Evolutionary conservation across 2,797 vertebrate species (phyloP).

Genomic region (Falco berigora): DNA sequence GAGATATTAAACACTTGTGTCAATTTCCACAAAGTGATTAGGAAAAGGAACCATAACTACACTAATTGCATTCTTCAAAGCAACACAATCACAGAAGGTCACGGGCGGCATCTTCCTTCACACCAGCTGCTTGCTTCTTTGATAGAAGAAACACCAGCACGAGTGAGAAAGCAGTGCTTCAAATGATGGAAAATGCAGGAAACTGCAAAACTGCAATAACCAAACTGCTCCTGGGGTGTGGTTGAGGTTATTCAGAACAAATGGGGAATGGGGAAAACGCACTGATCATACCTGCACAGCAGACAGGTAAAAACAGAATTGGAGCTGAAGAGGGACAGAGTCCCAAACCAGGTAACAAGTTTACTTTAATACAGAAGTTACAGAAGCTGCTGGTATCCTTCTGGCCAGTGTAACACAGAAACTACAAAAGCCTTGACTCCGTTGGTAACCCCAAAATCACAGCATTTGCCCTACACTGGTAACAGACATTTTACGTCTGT

Average conservation of each 20-base stretch:
- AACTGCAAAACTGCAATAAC: background rate
- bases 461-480: too few relatives aligned
- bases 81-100: background rate
- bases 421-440: background rate
- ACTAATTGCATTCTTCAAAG: background rate
- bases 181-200: background rate
- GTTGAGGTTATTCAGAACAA: background rate
- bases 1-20: background rate
- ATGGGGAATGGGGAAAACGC: background rate
- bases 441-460: background rate
- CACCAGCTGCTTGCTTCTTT: background rate
- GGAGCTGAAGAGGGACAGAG: background rate
- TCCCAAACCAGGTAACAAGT: background rate
- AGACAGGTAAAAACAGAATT: background rate
- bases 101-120: background rate
- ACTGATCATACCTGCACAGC: fast-evolving
- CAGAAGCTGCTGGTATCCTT: background rate
- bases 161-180: background rate
- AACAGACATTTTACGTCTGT: background rate
- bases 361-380: background rate
- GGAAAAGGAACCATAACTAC: background rate
- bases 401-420: background rate
- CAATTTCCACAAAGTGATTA: background rate
- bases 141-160: background rate
- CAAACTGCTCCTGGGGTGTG: background rate